Evolutionary conservation across 2,888 invertebrate species (phyloP).

Genomic region (Atethmia centrago): DNA sequence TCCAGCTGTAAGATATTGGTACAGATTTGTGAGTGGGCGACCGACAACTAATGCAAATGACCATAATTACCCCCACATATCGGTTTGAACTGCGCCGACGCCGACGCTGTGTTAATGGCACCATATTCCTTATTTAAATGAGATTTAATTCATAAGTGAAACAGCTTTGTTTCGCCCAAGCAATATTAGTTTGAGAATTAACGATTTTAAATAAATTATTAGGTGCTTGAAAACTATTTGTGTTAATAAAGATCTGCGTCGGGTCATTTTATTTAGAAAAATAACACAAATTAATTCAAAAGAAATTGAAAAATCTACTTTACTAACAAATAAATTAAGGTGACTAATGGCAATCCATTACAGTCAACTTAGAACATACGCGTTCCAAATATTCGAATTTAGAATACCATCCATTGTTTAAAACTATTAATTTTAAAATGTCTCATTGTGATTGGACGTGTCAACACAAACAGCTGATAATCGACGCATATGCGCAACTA

Average conservation of each 20-base stretch:
- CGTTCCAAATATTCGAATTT: constrained; percentile 48
- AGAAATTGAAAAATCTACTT: too few species aligned
- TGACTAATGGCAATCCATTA: neutral
- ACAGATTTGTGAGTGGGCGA: constrained; percentile 37
- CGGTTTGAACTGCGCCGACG: constrained; percentile 13
- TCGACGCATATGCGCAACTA: constrained; percentile 61
- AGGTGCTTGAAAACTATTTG: too few species aligned
- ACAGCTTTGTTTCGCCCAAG: neutral
- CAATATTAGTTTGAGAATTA: too few species aligned
- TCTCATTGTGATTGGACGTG: constrained; percentile 60
- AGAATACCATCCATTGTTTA: constrained; percentile 35
- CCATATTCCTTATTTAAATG: constrained; percentile 21
- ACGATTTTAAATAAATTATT: too few species aligned
- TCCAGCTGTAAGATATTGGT: constrained; percentile 30
- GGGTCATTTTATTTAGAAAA: too few species aligned
- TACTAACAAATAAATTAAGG: constrained; percentile 25
- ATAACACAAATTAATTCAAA: too few species aligned
- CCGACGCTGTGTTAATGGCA: constrained; percentile 14
- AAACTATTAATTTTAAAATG: constrained; percentile 59
- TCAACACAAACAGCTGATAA: constrained; percentile 69
- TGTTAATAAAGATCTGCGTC: too few species aligned
- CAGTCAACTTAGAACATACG: constrained; percentile 21
- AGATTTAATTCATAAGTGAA: neutral
- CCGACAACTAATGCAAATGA: constrained; percentile 50
- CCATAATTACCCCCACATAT: constrained; percentile 44